Base-by-base conservation (phyloP, 2,888 invertebrate genomes). In the Stegana nigrithorax region DNA sequence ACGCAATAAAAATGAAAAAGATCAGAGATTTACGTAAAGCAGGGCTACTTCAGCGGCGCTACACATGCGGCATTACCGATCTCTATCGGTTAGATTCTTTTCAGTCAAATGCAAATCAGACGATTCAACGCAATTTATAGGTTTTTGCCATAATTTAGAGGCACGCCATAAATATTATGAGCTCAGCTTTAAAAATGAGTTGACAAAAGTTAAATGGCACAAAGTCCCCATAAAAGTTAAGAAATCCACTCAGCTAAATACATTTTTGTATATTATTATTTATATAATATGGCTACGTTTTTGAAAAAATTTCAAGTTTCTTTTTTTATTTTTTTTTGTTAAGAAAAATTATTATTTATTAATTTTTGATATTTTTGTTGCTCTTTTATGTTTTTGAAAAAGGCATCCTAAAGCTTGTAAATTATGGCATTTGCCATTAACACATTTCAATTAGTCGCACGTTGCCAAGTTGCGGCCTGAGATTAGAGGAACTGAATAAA, bases 371-470 rank as follows among this genome's bases (percentile, higher is more conserved):
- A 7, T 8, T 12, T 32, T 12, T 7, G 7, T 32, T 32, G 32
- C 32, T 8, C 32, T 8, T 8, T 12, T 32, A 55, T 50, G 21
- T 58, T 68, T 59, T 47, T 62, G 47, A 45, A 61, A 27, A 63
- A 62, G 32, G 57, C 21, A 56, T n/a, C 50, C 53, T 62, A 65
- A 60, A 29, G 45, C 51, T 36, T 58, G 63, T 71, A 68, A 75
- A 67, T 71, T 69, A 75, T 75, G 64, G 23, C 63, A 63, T 64
- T 64, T 67, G 23, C 50, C 67, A 73, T 75, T 70, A 78, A 75
- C 69, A 78, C 76, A 75, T 75, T 78, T 78, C 76, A 75, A 75
- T 75, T 75, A 78, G 75, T 78, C 75, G 25, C 23, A 5, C 23
- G 23, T 47, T 47, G 21, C 45, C 21, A 23, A 47, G 45, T 23